Evolutionary conservation across 2,888 invertebrate genomes (phyloP).

Genomic region (Ptycholaimellus sp.): DNA sequence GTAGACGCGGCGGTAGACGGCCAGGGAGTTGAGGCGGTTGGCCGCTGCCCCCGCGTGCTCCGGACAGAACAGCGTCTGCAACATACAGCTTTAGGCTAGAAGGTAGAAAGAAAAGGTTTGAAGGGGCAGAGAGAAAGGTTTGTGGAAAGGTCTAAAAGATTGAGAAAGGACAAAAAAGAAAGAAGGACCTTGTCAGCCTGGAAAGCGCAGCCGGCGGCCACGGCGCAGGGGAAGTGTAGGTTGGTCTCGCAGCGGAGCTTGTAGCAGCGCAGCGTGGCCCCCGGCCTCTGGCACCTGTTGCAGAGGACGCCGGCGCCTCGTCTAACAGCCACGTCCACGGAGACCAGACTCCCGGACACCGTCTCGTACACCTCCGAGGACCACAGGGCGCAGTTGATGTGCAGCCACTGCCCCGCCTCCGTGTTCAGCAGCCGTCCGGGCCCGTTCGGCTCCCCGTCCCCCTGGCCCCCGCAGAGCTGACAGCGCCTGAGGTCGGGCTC

Average conservation of each 20-base stretch:
- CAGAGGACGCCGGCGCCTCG: conserved; percentile 45
- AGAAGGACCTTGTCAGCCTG: too few species aligned
- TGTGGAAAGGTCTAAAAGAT: too few species aligned
- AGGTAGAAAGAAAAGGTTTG: too few species aligned
- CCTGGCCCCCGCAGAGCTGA: conserved; percentile 14
- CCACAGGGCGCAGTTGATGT: conserved; percentile 94
- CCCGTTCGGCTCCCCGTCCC: conserved; percentile 16
- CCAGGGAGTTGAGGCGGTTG: conserved; percentile 46
- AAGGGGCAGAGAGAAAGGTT: too few species aligned
- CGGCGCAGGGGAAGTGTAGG: conserved; percentile 84
- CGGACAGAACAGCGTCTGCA: conserved; percentile 57
- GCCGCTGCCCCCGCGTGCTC: conserved; percentile 47
- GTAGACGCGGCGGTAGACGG: conserved; percentile 77
- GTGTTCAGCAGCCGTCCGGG: conserved; percentile 54
- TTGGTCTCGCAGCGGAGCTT: conserved; percentile 50
- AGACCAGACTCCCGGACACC: conserved; percentile 76
- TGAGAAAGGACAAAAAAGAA: too few species aligned
- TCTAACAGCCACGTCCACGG: conserved; percentile 66
- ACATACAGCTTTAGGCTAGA: conserved; percentile 5
- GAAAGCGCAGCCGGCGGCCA: conserved; percentile 71
- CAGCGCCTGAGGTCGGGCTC: conserved; percentile 13
- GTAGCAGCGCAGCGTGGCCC: conserved; percentile 85
- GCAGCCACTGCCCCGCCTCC: conserved; percentile 92
- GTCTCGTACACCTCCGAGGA: conserved; percentile 78
- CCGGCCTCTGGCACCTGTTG: conserved; percentile 54